Evolutionary conservation across 2,797 vertebrate species (phyloP).

Genomic region (Tauraco hartlaubi): DNA sequence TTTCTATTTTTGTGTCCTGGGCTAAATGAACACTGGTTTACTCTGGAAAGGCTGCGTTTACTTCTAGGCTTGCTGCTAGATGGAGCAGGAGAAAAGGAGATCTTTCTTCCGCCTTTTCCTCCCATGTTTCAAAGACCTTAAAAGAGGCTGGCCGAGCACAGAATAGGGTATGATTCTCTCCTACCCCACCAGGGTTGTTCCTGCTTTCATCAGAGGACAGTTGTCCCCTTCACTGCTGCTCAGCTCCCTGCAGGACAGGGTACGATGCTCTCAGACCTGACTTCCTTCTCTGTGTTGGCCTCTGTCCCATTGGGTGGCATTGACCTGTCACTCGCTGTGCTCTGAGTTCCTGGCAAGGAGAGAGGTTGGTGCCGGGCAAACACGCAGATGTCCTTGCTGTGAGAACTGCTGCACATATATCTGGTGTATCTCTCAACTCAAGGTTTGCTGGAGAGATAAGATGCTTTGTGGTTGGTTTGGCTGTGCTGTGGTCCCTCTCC

Average conservation of each 20-base stretch:
- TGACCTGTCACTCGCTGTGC: neutral
- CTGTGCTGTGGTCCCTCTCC: neutral
- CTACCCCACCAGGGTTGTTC: neutral
- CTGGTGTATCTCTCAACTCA: slow-evolving; percentile 6
- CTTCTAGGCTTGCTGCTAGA: neutral
- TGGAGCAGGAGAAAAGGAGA: neutral
- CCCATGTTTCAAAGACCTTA: neutral
- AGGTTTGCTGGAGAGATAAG: slow-evolving; percentile 58
- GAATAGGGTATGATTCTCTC: neutral
- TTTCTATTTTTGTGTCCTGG: neutral
- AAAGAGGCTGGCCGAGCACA: neutral
- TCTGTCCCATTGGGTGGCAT: neutral
- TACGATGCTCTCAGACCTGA: neutral
- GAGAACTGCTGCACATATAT: neutral
- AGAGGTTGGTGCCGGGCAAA: slow-evolving; percentile 11
- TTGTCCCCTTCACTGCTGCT: neutral
- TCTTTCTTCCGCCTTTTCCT: neutral
- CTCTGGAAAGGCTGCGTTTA: neutral
- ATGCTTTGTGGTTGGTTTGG: neutral
- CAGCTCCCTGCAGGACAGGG: neutral
- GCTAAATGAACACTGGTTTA: neutral
- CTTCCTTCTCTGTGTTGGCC: neutral
- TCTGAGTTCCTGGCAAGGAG: neutral
- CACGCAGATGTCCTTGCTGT: slow-evolving; percentile 35
- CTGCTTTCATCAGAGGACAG: neutral